These are phyloP conservation scores for Drosophila buzzatii DNA, from an alignment of 2,888 invertebrate species.

Conservation along the genomic window DNA sequence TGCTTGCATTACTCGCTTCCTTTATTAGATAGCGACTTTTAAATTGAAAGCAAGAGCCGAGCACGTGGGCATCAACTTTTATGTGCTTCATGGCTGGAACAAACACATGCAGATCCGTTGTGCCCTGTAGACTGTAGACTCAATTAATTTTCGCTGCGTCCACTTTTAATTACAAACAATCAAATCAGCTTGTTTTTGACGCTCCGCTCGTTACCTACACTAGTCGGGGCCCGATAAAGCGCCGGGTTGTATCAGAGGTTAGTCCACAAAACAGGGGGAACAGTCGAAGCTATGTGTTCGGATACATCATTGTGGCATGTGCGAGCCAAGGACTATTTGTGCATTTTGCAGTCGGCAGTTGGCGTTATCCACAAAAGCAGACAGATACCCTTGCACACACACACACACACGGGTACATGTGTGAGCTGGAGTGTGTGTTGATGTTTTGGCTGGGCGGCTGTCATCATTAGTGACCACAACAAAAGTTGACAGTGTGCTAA, in stretches of 20 bases:
- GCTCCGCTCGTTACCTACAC: constrained; percentile 26
- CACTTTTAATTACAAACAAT: constrained; percentile 82
- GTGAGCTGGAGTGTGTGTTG: constrained; percentile 34
- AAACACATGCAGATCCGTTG: constrained; percentile 3
- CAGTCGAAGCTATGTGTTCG: constrained; percentile 6
- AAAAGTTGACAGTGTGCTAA: constrained; percentile 78
- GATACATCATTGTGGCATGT: constrained; percentile 28
- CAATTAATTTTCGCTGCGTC: constrained; percentile 76
- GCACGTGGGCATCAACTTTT: constrained; percentile 72
- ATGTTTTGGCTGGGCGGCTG: constrained; percentile 71
- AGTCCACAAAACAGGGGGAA: not conserved
- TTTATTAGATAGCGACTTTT: constrained; percentile 71
- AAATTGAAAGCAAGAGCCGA: constrained; percentile 60
- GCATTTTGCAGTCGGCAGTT: constrained; percentile 52
- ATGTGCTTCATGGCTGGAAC: constrained; percentile 38
- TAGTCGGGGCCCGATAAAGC: constrained; percentile 20
- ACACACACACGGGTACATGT: constrained; percentile 1
- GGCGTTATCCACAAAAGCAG: constrained; percentile 28
- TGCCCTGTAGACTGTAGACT: constrained; percentile 54
- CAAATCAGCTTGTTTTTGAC: constrained; percentile 75
- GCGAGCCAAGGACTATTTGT: constrained; percentile 50
- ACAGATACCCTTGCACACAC: constrained; percentile 15
- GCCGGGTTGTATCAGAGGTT: not conserved
- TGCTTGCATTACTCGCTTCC: constrained; percentile 40
- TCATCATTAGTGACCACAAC: constrained; percentile 80